A percentile compares a stretch with the other conserved stretches of the same genome.
Evolutionary conservation across 2,113 vertebrate species (phyloP).

Genomic region (Pimephales promelas): DNA sequence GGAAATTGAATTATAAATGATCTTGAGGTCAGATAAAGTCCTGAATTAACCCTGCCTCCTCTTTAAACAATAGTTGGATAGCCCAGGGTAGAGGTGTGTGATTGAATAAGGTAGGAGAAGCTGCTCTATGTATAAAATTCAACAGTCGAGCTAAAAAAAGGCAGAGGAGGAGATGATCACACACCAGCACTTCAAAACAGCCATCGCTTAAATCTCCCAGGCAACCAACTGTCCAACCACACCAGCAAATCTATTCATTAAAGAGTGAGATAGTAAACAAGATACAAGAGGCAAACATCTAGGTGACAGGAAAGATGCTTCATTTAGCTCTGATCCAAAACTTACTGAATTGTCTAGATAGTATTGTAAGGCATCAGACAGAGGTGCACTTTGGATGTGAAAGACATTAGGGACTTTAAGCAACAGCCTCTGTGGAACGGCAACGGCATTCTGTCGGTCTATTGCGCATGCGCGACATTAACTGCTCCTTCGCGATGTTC

Average conservation of each 20-base stretch:
- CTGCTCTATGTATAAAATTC: conserved; percentile 16
- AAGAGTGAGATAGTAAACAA: not conserved
- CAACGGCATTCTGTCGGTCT: too few relatives aligned
- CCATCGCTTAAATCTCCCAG: conserved; percentile 17
- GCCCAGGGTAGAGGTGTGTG: conserved; percentile 3
- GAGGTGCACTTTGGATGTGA: not conserved
- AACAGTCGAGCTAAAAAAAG: conserved; percentile 8
- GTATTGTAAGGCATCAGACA: not conserved
- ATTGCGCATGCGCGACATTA: too few relatives aligned
- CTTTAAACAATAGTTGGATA: not conserved
- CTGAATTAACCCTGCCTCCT: not conserved
- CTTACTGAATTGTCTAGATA: not conserved
- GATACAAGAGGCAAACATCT: not conserved
- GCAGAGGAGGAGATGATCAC: conserved; percentile 27
- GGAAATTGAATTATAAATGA: conserved; percentile 7
- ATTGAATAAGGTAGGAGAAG: not conserved
- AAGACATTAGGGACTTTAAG: too few relatives aligned
- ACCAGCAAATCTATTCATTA: conserved; percentile 20
- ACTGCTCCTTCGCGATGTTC: too few relatives aligned
- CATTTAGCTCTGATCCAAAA: conserved; percentile 8
- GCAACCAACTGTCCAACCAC: conserved; percentile 26
- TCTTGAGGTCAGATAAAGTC: conserved; percentile 1
- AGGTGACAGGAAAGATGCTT: conserved; percentile 36
- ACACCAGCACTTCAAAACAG: conserved; percentile 30
- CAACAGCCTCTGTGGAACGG: too few relatives aligned